phyloP scores from a whole-genome alignment of 2,113 vertebrate species.

The Phylloscopus whistleri region DNA sequence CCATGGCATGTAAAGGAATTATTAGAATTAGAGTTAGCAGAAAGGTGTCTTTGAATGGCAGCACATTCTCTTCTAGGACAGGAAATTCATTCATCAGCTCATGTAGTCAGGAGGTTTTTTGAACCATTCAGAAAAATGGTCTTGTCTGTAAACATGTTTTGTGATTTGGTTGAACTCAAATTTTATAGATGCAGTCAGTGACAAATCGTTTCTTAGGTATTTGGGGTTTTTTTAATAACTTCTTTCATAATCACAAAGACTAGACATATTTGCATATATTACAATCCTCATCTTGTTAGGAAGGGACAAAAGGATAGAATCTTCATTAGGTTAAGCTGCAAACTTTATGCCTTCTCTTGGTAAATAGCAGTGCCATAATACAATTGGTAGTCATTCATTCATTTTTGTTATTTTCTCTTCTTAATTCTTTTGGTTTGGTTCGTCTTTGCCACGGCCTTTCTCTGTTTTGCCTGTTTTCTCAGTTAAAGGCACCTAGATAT shows the following conservation, averaged over 20 bases:
- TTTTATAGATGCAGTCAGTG: background rate
- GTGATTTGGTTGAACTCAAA: background rate
- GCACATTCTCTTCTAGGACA: background rate
- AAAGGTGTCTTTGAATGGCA: background rate
- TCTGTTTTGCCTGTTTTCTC: background rate
- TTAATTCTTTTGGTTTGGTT: background rate
- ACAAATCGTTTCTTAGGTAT: background rate
- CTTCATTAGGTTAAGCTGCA: background rate
- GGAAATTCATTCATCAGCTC: background rate
- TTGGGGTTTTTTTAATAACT: background rate
- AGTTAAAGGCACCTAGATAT: background rate
- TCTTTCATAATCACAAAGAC: background rate
- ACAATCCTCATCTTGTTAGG: background rate
- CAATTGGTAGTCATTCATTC: background rate
- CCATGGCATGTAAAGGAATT: background rate
- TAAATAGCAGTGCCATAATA: background rate
- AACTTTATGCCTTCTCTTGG: background rate
- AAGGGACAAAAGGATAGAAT: background rate
- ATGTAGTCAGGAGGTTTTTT: background rate
- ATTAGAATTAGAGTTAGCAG: background rate
- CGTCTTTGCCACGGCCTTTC: fast-evolving
- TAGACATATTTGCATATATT: background rate
- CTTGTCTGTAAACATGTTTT: background rate
- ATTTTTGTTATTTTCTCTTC: background rate
- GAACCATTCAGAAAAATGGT: background rate